Conservation (phyloP, 2,888 invertebrate genomes). For the Camponotus fellah region DNA sequence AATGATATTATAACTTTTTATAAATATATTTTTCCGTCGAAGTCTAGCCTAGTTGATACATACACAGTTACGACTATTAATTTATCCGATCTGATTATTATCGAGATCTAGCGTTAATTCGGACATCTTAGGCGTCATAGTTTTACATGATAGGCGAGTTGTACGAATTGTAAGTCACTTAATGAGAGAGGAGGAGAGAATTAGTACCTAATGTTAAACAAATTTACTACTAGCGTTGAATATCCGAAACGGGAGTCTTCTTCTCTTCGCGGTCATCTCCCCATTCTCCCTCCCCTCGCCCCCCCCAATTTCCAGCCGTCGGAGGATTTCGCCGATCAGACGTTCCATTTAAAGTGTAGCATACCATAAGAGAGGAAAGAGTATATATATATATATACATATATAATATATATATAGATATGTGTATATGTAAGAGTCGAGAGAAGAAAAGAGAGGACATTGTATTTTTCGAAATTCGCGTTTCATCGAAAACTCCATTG, state of each 20-base stretch:
- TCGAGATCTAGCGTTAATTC: slow-evolving; percentile 80
- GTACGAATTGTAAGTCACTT: slow-evolving; percentile 75
- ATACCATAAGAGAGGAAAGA: slow-evolving; percentile 28
- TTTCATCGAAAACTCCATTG: slow-evolving; percentile 57
- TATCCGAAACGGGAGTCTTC: slow-evolving; percentile 42
- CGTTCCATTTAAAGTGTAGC: slow-evolving; percentile 49
- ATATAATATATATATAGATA: slow-evolving; percentile 45
- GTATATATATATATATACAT: slow-evolving; percentile 21
- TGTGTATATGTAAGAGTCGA: slow-evolving; percentile 41
- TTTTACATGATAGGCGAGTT: slow-evolving; percentile 80
- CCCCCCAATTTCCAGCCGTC: slow-evolving; percentile 26
- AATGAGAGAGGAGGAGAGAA: slow-evolving; percentile 66
- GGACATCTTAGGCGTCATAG: slow-evolving; percentile 84
- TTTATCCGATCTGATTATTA: slow-evolving; percentile 82
- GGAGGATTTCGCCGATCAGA: slow-evolving; percentile 47
- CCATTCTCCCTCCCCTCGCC: background rate
- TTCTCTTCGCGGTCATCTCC: slow-evolving; percentile 37
- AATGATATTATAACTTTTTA: slow-evolving; percentile 86
- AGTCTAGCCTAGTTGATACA: slow-evolving; percentile 85
- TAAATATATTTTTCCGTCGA: slow-evolving; percentile 86
- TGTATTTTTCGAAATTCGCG: slow-evolving; percentile 58
- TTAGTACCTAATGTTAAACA: slow-evolving; percentile 79
- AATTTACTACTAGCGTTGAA: slow-evolving; percentile 78
- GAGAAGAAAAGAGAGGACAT: slow-evolving; percentile 39
- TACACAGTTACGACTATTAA: slow-evolving; percentile 84